Base-by-base conservation (phyloP, 2,888 invertebrate species). In the Caradrina kadenii region DNA sequence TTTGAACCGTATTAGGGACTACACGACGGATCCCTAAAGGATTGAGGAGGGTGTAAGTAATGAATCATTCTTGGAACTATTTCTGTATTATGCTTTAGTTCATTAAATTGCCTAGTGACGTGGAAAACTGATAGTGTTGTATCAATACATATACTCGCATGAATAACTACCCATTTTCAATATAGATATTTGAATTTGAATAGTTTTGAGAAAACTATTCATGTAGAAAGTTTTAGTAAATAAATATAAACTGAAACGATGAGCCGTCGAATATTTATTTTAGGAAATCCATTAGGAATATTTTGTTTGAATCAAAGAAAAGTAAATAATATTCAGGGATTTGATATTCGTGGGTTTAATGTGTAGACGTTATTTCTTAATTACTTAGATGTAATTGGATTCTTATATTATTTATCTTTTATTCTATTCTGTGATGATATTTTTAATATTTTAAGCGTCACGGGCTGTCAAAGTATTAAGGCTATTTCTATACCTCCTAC, bases 201-300 rank as follows among this genome's bases (percentile, higher is more conserved):
- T 74, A 45, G 49, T 60, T 67, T 60, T 54, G 21, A 6, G 49
- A 55, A 74, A 56, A 68, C 39, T 48, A 31, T 45, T 66, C 45
- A 64, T 39, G 26, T 10, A 21, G 5, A 45, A 11, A 42, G 42
- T 50, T 39, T 2, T 45, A 17, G 45, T 45, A 1, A 45, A 31
- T 15, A 56, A 50, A 54, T 56, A 42, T 22, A 26, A 0, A 13
- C 2, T 35, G 13, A 48, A 52, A 15, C 22, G 2, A 6, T 22
- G 4, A 22, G 13, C 6, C 0, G 11, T 19, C 11, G 22, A 35
- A 42, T 0, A 39, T 39, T 48, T 61, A 17, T 42, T 19, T 49
- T 19, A 35, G 8, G 11, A 26, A 11, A 53, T 15, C 11, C 1
- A 4, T 4, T 21, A 0, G 11, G 1, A 52, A 52, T 19, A 19